Conservation (phyloP, 35 echinoderm and acorn worm genomes). For the Ptychodera flava region DNA sequence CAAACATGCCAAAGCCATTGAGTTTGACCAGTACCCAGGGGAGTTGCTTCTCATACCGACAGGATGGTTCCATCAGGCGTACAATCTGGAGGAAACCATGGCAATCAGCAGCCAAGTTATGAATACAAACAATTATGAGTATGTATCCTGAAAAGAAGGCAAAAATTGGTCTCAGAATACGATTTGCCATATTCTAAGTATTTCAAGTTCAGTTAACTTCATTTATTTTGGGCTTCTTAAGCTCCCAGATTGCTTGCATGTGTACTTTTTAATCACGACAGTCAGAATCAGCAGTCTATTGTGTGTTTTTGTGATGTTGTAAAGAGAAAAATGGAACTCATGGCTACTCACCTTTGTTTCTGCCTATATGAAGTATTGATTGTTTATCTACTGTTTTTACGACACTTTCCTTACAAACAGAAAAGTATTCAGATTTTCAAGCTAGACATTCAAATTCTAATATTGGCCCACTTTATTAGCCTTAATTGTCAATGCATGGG, state of each 20-base stretch:
- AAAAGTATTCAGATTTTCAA: too few relatives aligned
- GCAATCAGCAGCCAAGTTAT: constrained; percentile 77
- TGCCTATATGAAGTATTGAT: too few relatives aligned
- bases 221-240: neutral
- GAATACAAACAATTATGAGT: constrained; percentile 55
- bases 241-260: neutral
- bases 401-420: too few relatives aligned
- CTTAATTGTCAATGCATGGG: too few relatives aligned
- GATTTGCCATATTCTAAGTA: neutral
- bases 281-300: neutral
- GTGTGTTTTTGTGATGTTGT: too few relatives aligned
- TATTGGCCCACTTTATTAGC: too few relatives aligned
- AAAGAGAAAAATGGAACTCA: too few relatives aligned
- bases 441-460: too few relatives aligned
- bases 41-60: constrained; percentile 61
- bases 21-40: constrained; percentile 50
- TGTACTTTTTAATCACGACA: constrained; percentile 1
- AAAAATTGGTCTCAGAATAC: neutral
- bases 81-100: constrained; percentile 47
- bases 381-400: too few relatives aligned
- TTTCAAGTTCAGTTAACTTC: neutral
- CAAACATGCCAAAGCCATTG: constrained; percentile 35
- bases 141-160: neutral
- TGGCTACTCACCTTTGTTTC: too few relatives aligned
- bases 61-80: constrained; percentile 78